Conservation (phyloP, 37 sponge, comb jelly and placozoan genomes). For the Beroe ovata region DNA sequence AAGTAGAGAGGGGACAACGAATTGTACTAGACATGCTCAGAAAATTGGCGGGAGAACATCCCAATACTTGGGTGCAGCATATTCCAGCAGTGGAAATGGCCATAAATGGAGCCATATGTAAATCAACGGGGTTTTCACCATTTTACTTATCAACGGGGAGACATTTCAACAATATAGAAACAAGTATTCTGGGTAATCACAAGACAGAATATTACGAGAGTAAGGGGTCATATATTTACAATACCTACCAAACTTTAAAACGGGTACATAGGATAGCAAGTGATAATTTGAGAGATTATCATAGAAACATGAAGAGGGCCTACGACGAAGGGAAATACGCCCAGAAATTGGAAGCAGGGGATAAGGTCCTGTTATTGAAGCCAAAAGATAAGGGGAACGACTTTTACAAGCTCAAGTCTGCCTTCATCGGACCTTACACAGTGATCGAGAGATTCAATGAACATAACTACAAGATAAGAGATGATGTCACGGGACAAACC, state of each 20-base stretch:
- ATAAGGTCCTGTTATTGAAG: background rate
- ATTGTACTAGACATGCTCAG: background rate
- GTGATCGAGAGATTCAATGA: background rate
- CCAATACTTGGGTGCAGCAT: background rate
- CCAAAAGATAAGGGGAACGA: background rate
- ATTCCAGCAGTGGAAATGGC: background rate
- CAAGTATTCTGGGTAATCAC: background rate
- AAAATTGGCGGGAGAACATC: background rate
- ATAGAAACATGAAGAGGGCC: background rate
- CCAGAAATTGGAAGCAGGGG: background rate
- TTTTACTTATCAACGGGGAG: background rate
- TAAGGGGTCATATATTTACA: background rate
- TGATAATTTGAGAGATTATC: background rate
- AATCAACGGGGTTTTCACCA: constrained; percentile 15
- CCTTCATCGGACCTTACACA: background rate
- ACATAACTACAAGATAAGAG: background rate
- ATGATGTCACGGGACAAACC: background rate
- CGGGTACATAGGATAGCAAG: background rate
- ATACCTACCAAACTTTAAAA: background rate
- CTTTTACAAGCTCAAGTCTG: background rate
- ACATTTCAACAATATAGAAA: background rate
- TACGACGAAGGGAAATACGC: background rate
- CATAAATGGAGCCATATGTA: background rate
- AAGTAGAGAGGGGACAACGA: background rate
- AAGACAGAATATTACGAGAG: background rate